Conservation (phyloP, 1,140 invertebrate genomes). For the Hormaphis cornu region DNA sequence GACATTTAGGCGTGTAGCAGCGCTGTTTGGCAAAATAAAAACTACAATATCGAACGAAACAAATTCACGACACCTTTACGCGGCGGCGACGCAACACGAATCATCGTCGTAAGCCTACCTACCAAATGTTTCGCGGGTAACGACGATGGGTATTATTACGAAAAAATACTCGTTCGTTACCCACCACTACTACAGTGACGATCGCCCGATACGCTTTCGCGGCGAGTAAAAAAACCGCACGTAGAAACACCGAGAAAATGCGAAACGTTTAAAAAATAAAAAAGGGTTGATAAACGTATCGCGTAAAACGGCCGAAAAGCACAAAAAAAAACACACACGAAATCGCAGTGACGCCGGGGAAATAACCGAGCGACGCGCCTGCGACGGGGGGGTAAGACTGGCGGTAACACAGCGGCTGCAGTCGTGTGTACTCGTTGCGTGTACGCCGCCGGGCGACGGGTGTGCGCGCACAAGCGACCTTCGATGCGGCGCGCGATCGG, state of each 20-base stretch:
- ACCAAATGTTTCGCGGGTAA: too few species aligned
- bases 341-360: slow-evolving; percentile 16
- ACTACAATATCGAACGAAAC: background rate
- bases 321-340: too few species aligned
- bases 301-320: background rate
- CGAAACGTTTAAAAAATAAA: too few species aligned
- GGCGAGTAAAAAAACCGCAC: too few species aligned
- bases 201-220: too few species aligned
- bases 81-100: too few species aligned
- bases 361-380: background rate
- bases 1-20: background rate
- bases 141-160: too few species aligned
- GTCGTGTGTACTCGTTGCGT: background rate
- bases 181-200: too few species aligned
- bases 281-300: background rate
- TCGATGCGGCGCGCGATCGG: background rate
- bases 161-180: too few species aligned
- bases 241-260: too few species aligned
- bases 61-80: background rate
- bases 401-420: slow-evolving; percentile 15
- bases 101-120: too few species aligned
- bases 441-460: background rate
- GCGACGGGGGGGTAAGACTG: slow-evolving; percentile 26
- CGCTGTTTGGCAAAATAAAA: too few species aligned
- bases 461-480: slow-evolving; percentile 17